Evolutionary conservation across 2,797 vertebrate species (phyloP).

Genomic region (Mastacembelus armatus): DNA sequence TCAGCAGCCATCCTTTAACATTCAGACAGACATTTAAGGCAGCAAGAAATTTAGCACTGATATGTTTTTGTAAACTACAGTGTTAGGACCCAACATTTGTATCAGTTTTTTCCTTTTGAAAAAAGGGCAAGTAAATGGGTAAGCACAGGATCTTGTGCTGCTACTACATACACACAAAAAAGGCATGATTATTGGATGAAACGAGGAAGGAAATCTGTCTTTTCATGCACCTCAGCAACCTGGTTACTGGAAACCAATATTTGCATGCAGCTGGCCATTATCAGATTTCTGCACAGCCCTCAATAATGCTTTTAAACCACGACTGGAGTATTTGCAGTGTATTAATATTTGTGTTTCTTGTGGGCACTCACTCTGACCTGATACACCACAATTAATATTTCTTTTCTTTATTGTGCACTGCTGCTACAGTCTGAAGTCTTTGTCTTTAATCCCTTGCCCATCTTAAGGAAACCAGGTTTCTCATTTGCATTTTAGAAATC

Average conservation of each 20-base stretch:
- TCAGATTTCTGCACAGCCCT: not conserved
- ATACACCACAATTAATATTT: too few species aligned
- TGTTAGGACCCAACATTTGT: not conserved
- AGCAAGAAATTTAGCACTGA: not conserved
- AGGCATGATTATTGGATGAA: not conserved
- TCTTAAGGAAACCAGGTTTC: constrained; percentile 34
- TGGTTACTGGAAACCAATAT: not conserved
- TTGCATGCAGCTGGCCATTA: constrained; percentile 3
- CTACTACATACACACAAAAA: not conserved
- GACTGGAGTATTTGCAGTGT: not conserved
- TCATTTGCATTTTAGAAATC: constrained; percentile 44
- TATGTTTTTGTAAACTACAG: not conserved
- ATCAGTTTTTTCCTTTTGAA: not conserved
- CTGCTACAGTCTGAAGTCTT: too few species aligned
- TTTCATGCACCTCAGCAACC: not conserved
- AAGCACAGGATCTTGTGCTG: too few species aligned
- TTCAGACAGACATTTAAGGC: not conserved
- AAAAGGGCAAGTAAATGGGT: too few species aligned
- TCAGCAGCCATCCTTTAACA: not conserved
- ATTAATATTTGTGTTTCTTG: not conserved
- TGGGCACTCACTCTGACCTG: not conserved
- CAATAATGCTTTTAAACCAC: not conserved
- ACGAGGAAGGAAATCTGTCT: not conserved
- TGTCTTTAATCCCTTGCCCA: not conserved
- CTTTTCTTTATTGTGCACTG: not conserved